Evolutionary conservation across 2,888 invertebrate genomes (phyloP), one percentile per base, ranked within the genome.

Genomic region (Tiliacea aurago): DNA sequence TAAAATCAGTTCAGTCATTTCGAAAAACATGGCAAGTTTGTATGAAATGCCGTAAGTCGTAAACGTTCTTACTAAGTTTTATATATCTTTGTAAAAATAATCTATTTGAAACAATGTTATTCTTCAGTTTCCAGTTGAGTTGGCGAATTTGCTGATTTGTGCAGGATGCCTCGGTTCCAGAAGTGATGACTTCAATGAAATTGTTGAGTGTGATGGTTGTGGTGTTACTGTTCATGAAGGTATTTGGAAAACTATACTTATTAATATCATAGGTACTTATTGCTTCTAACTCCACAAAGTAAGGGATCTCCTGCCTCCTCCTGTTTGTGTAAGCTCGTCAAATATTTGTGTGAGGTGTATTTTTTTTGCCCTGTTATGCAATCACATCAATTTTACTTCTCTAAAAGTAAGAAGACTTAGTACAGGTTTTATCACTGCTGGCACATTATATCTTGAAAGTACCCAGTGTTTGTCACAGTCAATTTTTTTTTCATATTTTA

Each of bases 151-250:
- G 87, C 95, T 98, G 65, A 98, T 99, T 83, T 99, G 99, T 91
- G 98, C 98, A 88, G 99, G 99, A 2, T 99, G 99, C 91, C 96
- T 99, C 69, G 99, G 99, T 1, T 99, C 99, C 85, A 97, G 98
- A 87, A 99, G 99, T 94, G 99, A 99, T 95, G 98, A 98, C 87
- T 97, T 98, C 72, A 99, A 99, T 96, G 99, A 99, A 95, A 99
- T 99, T 86, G 98, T 99, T 0, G 99, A 99, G 94, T 99, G 99
- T 94, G 99, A 99, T 95, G 98, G 98, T 37, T 99, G 99, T 95
- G 99, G 99, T 4, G 98, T 99, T 9, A 98, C 99, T 58, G 99
- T 99, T 6, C 99, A 99, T 95, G 99, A 99, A 97, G 99, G 98
- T 98, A 78, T 59, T n/a, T 9, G 1, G 13, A 2, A 0, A 49